A percentile compares a stretch with the other conserved stretches of the same genome.
phyloP scores from a whole-genome alignment of 1,140 invertebrate species.

The Drosophila novamexicana region DNA sequence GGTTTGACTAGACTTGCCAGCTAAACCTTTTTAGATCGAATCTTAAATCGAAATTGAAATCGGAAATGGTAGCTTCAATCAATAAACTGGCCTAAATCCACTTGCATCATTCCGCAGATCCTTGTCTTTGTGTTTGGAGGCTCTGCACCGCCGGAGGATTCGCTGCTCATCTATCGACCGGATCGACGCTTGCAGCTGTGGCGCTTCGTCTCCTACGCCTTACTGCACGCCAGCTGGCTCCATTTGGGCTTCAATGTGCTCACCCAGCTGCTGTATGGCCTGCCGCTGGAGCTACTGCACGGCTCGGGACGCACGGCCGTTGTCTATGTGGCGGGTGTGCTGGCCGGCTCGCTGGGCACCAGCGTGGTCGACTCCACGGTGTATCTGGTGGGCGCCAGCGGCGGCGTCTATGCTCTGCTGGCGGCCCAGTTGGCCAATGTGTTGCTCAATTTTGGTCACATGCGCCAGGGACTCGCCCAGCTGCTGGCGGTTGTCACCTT shows the following conservation, averaged over 20 bases:
- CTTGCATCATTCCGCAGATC: constrained; percentile 87
- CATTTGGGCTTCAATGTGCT: constrained; percentile 97
- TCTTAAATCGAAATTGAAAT: not conserved
- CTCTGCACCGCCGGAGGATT: constrained; percentile 91
- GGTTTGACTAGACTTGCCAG: too few species aligned
- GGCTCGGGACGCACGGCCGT: constrained; percentile 93
- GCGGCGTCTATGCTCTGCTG: constrained; percentile 96
- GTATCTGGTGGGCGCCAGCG: constrained; percentile 96
- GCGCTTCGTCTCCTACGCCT: constrained; percentile 97
- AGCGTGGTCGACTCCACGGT: constrained; percentile 97
- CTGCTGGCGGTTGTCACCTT: constrained; percentile 95
- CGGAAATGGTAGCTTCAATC: too few species aligned
- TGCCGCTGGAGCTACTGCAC: constrained; percentile 98
- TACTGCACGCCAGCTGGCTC: constrained; percentile 97
- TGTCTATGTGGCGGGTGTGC: constrained; percentile 96
- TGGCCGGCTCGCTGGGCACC: constrained; percentile 95
- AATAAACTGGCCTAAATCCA: not conserved
- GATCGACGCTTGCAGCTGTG: constrained; percentile 95
- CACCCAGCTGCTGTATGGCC: constrained; percentile 94
- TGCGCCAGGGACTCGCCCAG: constrained; percentile 96
- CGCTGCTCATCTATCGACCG: constrained; percentile 96
- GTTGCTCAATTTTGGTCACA: constrained; percentile 96
- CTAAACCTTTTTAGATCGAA: not conserved
- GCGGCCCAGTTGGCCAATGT: constrained; percentile 97
- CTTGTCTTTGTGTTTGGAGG: constrained; percentile 96